A percentile compares a stretch with the other conserved stretches of the same genome.
phyloP scores from a whole-genome alignment of 1,140 invertebrate species.

The Ptiloglossa arizonensis region DNA sequence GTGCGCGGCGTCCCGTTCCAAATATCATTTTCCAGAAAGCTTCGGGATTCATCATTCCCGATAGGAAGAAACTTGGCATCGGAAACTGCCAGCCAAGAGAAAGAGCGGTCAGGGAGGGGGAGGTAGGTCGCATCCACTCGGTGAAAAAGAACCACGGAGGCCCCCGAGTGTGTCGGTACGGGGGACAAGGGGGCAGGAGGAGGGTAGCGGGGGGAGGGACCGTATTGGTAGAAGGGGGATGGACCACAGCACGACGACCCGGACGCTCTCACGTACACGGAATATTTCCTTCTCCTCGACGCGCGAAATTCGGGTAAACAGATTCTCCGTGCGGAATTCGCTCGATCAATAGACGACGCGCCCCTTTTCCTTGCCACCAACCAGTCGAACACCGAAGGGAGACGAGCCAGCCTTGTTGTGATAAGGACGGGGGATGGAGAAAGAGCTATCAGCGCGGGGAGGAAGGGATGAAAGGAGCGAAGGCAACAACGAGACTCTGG shows the following conservation, averaged over 20 bases:
- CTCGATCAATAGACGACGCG: conserved; percentile 53
- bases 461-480: neutral
- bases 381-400: conserved; percentile 11
- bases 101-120: neutral
- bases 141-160: conserved; percentile 7
- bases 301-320: conserved; percentile 65
- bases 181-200: neutral
- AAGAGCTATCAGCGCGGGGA: neutral
- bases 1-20: neutral
- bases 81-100: conserved; percentile 24
- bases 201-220: no score
- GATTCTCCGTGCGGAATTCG: conserved; percentile 59
- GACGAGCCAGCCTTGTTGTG: conserved; percentile 17
- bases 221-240: no score
- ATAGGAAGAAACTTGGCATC: conserved; percentile 38
- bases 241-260: conserved; percentile 18
- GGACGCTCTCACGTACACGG: conserved; percentile 44
- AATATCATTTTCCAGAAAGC: conserved; percentile 18
- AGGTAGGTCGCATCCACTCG: neutral
- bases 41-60: conserved; percentile 18
- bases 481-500: neutral
- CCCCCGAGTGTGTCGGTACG: neutral
- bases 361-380: conserved; percentile 10
- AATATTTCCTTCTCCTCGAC: conserved; percentile 55
- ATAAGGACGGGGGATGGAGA: conserved; percentile 29